Evolutionary conservation across 1,140 invertebrate species (phyloP), one percentile per base, ranked within the genome.

Genomic region (Brachionus rubens): DNA sequence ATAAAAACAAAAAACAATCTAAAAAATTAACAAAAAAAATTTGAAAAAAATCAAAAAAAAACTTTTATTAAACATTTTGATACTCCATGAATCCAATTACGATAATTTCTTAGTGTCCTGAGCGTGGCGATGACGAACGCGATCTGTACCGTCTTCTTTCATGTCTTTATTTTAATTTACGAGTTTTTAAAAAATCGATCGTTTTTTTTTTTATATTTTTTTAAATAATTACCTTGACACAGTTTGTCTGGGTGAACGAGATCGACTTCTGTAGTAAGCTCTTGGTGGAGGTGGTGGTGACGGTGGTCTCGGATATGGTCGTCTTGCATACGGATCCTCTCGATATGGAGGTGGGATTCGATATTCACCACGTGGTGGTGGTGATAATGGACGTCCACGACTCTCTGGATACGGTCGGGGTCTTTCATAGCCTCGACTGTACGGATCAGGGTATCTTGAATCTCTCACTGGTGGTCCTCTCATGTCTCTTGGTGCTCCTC

Each of bases 221-320:
- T 54, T n/a, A n/a, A n/a, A n/a, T n/a, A n/a, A n/a, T n/a, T n/a
- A n/a, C n/a, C n/a, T n/a, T n/a, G n/a, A n/a, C n/a, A n/a, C n/a
- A n/a, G n/a, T n/a, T n/a, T n/a, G 30, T 43, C 40, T 36, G 21
- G 62, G 40, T 21, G 41, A 67, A 46, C 41, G 33, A 21, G 52
- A 54, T 21, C 52, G 16, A 28, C 52, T 54, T 26, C 52, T 54
- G 52, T 54, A 54, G 16, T 54, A 54, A 54, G 28, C 52, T 54
- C 52, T 54, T 26, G 40, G 41, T 24, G 62, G 62, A 12, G 24
- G 43, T 21, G 41, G 62, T 14, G 14, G 28, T 16, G 62, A 28
- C 19, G 40, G 62, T 21, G 19, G 21, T 3, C 21, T 9, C 7
- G 62, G 33, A 28, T 46, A 24, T 16, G 12, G 16, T 12, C 41